Conservation (phyloP, 2,797 vertebrate genomes). For the Sparidentex hasta region DNA sequence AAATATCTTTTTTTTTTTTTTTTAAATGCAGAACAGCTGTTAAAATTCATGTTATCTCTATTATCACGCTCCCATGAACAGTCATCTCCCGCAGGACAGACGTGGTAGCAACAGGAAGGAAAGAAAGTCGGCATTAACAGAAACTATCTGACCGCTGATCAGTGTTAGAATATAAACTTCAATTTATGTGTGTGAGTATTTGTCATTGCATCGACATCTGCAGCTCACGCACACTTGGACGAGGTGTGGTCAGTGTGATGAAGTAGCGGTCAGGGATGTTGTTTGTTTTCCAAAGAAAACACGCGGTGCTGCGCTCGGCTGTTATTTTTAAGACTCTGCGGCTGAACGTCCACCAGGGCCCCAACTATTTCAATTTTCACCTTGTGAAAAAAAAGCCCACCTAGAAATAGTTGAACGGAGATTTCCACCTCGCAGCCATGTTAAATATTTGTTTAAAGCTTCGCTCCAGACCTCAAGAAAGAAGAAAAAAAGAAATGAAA, state of each 20-base stretch:
- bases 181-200: conserved; percentile 31
- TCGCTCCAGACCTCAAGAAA: conserved; percentile 50
- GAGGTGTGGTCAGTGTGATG: conserved; percentile 64
- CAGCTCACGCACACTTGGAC: conserved; percentile 55
- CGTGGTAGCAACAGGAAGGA: conserved; percentile 26
- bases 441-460: conserved; percentile 79
- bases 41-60: too few species aligned
- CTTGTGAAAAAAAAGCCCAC: conserved; percentile 69
- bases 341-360: conserved; percentile 66
- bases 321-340: conserved; percentile 81
- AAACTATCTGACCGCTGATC: conserved; percentile 41
- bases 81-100: conserved; percentile 10
- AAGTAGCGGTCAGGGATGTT: conserved; percentile 66
- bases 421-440: conserved; percentile 57
- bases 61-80: neutral
- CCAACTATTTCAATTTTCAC: conserved; percentile 76
- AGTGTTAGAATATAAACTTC: conserved; percentile 39
- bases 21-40: too few species aligned
- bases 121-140: conserved; percentile 19
- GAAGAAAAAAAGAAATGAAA: conserved; percentile 17
- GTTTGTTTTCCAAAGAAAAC: conserved; percentile 85
- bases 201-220: conserved; percentile 32
- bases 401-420: conserved; percentile 73
- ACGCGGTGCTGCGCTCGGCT: conserved; percentile 69
- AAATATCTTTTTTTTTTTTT: too few species aligned